phyloP scores from a whole-genome alignment of 2,888 invertebrate genomes.

The Latrodectus hesperus region DNA sequence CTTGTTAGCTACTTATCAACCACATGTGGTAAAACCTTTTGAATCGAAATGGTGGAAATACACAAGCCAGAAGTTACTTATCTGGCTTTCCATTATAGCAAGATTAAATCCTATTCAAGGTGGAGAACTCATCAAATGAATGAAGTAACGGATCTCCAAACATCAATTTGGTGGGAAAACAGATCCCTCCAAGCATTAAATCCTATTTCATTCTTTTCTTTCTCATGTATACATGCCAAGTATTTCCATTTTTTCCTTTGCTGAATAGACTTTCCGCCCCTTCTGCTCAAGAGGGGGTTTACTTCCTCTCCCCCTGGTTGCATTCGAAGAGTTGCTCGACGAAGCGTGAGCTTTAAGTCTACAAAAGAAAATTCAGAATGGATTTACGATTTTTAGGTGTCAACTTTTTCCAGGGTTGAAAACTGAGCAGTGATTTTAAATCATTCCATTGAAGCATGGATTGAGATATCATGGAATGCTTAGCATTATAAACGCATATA shows the following conservation, averaged over 20 bases:
- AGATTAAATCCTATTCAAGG: no score
- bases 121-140: no score
- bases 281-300: background rate
- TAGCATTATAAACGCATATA: background rate
- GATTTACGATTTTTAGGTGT: background rate
- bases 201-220: no score
- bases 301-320: background rate
- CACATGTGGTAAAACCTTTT: no score
- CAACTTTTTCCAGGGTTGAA: background rate
- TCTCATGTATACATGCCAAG: no score
- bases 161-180: no score
- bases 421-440: background rate
- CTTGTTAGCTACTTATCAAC: no score
- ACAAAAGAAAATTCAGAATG: background rate
- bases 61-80: no score
- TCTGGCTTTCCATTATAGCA: no score
- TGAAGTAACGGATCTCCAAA: no score
- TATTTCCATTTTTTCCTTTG: background rate
- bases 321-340: background rate
- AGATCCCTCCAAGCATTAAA: no score
- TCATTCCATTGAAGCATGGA: background rate
- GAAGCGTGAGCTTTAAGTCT: conserved; percentile 2
- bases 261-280: background rate
- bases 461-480: background rate
- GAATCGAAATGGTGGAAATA: no score